These are phyloP conservation scores for Drosophila sordidapex DNA, from an alignment of 2,888 invertebrate genomes.

Conservation along the genomic window DNA sequence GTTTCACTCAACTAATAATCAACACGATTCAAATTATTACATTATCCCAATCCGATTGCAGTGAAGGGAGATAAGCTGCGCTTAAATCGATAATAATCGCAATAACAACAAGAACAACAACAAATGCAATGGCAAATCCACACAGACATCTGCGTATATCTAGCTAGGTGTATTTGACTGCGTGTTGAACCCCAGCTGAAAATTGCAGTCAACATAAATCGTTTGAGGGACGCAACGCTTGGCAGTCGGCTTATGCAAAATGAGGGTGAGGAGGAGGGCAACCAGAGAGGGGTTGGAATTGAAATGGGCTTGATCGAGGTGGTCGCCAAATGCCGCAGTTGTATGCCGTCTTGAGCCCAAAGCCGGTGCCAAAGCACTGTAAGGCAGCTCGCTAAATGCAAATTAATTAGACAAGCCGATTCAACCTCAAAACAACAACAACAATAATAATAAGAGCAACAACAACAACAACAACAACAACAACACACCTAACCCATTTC, in stretches of 20 bases:
- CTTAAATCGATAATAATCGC: constrained; percentile 56
- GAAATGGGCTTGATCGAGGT: constrained; percentile 10
- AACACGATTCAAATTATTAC: constrained; percentile 53
- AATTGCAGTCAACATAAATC: constrained; percentile 69
- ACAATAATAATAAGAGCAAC: background rate
- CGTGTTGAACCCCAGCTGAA: constrained; percentile 44
- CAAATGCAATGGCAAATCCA: constrained; percentile 31
- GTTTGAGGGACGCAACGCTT: constrained; percentile 26
- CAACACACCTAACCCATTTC: background rate
- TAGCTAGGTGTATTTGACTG: background rate
- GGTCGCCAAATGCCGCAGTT: constrained; percentile 53
- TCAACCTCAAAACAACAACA: constrained; percentile 28
- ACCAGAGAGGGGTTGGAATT: too few species aligned
- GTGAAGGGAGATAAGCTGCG: constrained; percentile 7
- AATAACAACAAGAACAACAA: constrained; percentile 21
- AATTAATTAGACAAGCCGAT: constrained; percentile 65
- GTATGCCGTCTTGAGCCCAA: constrained; percentile 41
- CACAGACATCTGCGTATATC: background rate
- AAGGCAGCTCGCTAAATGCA: constrained; percentile 58
- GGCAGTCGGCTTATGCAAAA: constrained; percentile 29
- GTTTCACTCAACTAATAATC: constrained; percentile 39
- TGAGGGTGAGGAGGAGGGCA: background rate
- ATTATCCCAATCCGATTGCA: constrained; percentile 1
- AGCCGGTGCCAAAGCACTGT: constrained; percentile 37
- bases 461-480: constrained; percentile 12